These are phyloP conservation scores for Ceyx cyanopectus DNA, from an alignment of 2,113 vertebrate species.

Conservation along the genomic window DNA sequence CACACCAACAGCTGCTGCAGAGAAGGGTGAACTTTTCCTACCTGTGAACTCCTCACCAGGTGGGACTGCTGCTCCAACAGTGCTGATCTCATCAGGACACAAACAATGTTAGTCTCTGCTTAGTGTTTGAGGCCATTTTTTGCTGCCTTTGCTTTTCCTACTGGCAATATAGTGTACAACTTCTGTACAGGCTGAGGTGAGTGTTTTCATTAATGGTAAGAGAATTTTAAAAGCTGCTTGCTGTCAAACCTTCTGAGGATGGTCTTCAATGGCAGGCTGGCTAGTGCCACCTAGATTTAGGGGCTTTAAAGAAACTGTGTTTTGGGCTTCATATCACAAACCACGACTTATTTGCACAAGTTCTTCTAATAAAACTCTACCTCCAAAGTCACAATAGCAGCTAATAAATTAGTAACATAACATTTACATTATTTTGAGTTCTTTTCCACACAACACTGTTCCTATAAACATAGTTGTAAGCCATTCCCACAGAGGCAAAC, in stretches of 20 bases:
- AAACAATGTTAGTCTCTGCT: neutral
- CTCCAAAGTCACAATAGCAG: constrained; percentile 25
- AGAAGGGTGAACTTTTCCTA: neutral
- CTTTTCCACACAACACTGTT: neutral
- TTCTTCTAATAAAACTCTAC: constrained; percentile 25
- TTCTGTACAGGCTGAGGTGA: neutral
- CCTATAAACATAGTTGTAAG: neutral
- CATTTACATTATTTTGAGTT: neutral
- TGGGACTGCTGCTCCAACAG: neutral
- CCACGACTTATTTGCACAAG: constrained; percentile 20
- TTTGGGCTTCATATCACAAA: neutral
- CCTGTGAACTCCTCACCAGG: neutral
- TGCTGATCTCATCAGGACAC: neutral
- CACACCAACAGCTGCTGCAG: neutral
- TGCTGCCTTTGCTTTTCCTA: neutral
- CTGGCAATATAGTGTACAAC: neutral
- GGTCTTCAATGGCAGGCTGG: neutral
- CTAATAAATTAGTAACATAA: constrained; percentile 25
- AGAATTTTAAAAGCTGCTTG: neutral
- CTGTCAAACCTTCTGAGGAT: neutral
- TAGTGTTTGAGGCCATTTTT: neutral
- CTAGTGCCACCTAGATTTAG: neutral
- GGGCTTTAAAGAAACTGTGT: rapidly evolving
- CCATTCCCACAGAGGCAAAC: neutral
- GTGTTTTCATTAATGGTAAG: neutral